Conservation (phyloP, 1,140 invertebrate species). For the Apis mellifera region Amel_HAv3.1 CM009940.2:7528501-7529000, state of each 20-base stretch:
- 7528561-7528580: background rate
- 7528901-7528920: background rate
- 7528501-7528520: background rate
- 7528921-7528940: background rate
- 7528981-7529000: background rate
- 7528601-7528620: constrained; percentile 8
- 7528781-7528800: background rate
- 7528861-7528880: background rate
- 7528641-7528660: background rate
- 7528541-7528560: background rate
- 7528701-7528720: background rate
- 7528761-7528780: background rate
- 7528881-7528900: background rate
- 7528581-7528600: background rate
- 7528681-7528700: background rate
- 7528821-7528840: too few species aligned
- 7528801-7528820: too few species aligned
- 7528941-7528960: background rate
- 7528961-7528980: background rate
- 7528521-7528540: background rate
- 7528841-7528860: background rate
- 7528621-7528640: background rate
- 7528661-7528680: background rate
- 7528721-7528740: too few species aligned
- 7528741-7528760: background rate